Base-by-base conservation (phyloP, 2,888 invertebrate species). In the Hololepta plana region DNA sequence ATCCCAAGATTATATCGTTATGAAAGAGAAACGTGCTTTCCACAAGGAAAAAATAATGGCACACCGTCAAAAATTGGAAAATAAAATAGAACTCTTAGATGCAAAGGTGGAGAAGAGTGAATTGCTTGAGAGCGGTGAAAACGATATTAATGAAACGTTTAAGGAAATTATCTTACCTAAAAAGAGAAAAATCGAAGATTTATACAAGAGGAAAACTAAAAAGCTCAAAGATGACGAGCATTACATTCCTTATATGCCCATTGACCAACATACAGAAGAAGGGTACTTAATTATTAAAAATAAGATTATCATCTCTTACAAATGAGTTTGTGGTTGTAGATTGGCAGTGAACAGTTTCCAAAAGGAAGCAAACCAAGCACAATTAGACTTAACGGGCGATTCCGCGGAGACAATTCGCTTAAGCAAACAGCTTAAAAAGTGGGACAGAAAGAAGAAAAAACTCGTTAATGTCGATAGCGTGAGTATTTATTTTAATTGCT, bases 391-490 rank as follows among this genome's bases (percentile, higher is more conserved):
- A 38, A 67, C 69, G 5, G 82, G 74, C 5, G 91, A 91, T 55
- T 77, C 79, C 33, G 71, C 70, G 23, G 72, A 74, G 13, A 57
- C 56, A 2, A 59, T 67, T 31, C 63, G 67, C 15, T 57, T 64
- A 26, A 63, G 64, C 26, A 63, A 60, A 3, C 67, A 69, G 34
- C 53, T 68, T 38, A 70, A 73, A 46, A 74, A 72, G 47, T 93
- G 96, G 96, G 95, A 96, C 59, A 67, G 90, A 24, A 88, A 90
- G 49, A 76, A 82, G 54, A 96, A 95, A 67, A 93, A 87, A 60
- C 91, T 88, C 75, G 75, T 96, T 15, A n/a, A 26, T 14, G 11
- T 12, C 1, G 13, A 7, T 23, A 10, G 11, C 20, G 20, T 23
- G 33, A 7, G 27, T n/a, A 4, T 20, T 25, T 29, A 20, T 26